These are phyloP conservation scores for Leistus spinibarbis DNA, from an alignment of 2,888 invertebrate species.

Conservation along the genomic window DNA sequence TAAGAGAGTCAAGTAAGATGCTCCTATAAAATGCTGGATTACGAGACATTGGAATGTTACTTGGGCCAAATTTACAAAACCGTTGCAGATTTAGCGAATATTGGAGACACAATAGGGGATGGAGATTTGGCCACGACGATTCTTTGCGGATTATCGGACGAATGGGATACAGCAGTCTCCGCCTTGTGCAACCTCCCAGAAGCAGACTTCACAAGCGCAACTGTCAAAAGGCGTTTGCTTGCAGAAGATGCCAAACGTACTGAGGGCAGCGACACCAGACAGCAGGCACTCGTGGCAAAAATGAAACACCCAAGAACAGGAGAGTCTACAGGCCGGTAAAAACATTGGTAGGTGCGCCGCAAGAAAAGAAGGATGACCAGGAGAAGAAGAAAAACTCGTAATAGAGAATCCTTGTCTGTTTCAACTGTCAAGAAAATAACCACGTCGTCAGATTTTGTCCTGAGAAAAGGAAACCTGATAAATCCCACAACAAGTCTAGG, in stretches of 20 bases:
- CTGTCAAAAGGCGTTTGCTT: constrained; percentile 1
- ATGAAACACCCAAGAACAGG: no score
- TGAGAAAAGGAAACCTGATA: neutral
- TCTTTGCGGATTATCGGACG: constrained; percentile 28
- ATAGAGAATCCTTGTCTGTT: neutral
- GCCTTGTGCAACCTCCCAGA: no score
- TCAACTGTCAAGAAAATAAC: neutral
- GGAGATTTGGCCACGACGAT: constrained; percentile 27
- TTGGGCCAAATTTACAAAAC: constrained; percentile 32
- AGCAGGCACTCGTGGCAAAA: no score
- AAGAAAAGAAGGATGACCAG: neutral
- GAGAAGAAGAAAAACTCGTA: neutral
- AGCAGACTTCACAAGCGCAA: neutral
- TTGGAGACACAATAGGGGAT: constrained; percentile 27
- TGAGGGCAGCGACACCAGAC: neutral
- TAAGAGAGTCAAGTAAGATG: no score
- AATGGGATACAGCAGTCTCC: constrained; percentile 27
- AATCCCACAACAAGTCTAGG: neutral
- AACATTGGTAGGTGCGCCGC: neutral
- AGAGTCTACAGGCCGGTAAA: neutral
- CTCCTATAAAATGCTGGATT: constrained; percentile 13
- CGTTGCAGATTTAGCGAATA: constrained; percentile 18
- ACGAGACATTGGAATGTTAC: constrained; percentile 17
- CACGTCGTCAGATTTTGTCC: neutral
- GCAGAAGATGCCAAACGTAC: constrained; percentile 6